phyloP scores from a whole-genome alignment of 1,140 invertebrate species.

The Apis florea region DNA sequence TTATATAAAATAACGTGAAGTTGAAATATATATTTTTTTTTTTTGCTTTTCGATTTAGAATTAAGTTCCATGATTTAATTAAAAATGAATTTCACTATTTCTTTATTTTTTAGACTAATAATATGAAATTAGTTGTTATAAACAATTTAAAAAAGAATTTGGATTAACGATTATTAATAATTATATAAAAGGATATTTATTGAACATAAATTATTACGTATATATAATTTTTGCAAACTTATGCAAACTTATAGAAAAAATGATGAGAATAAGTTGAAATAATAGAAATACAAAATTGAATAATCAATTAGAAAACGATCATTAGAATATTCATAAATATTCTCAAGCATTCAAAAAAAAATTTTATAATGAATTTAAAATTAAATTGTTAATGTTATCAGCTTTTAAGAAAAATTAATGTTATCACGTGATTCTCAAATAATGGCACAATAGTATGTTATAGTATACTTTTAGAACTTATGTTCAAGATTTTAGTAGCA shows the following conservation, averaged over 20 bases:
- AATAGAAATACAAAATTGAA: neutral
- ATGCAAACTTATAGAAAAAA: neutral
- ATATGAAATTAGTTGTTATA: neutral
- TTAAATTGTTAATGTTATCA: neutral
- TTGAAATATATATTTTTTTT: neutral
- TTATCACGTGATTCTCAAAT: neutral
- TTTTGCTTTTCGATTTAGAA: neutral
- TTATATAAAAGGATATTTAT: neutral
- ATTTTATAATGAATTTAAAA: neutral
- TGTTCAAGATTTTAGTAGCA: neutral
- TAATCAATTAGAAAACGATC: neutral
- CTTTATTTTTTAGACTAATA: neutral
- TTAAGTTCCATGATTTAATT: neutral
- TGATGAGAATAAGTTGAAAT: neutral
- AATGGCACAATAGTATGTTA: neutral
- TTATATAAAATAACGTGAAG: neutral
- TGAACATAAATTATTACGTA: no score
- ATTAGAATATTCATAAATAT: neutral
- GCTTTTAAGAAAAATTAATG: neutral
- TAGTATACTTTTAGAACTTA: neutral
- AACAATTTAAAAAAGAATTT: neutral
- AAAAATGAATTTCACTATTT: neutral
- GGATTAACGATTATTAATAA: neutral
- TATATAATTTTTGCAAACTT: no score
- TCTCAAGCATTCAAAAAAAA: neutral